Evolutionary conservation across 1,140 invertebrate genomes (phyloP).

Genomic region (Cherax quadricarinatus): DNA sequence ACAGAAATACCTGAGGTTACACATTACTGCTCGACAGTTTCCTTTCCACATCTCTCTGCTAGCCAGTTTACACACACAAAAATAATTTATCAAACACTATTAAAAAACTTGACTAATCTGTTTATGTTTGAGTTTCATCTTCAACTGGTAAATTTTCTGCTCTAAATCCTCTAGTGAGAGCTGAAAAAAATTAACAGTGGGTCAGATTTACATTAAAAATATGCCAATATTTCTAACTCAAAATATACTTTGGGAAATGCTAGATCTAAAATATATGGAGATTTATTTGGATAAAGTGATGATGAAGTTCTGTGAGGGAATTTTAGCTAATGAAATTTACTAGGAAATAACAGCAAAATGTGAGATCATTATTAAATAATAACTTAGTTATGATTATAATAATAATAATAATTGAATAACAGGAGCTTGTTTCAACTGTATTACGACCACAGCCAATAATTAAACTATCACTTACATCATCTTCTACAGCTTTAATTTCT

Average conservation of each 20-base stretch:
- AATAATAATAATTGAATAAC: not conserved
- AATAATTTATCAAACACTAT: not conserved
- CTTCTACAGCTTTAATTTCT: constrained; percentile 52
- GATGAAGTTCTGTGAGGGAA: too few relatives aligned
- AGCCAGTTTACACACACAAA: not conserved
- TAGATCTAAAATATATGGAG: not conserved
- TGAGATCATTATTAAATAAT: not conserved
- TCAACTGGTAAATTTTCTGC: constrained; percentile 42
- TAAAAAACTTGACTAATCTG: constrained; percentile 51
- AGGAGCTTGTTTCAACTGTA: too few relatives aligned
- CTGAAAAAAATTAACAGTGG: constrained; percentile 13
- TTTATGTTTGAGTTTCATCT: constrained; percentile 55
- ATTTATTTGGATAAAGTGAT: too few relatives aligned
- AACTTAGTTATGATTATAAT: not conserved
- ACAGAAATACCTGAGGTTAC: not conserved
- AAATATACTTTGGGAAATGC: not conserved
- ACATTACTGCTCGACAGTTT: not conserved
- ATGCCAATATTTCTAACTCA: not conserved
- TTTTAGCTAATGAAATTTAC: too few relatives aligned
- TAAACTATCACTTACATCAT: constrained; percentile 58
- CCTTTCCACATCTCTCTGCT: not conserved
- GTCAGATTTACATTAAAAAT: not conserved
- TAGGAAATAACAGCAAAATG: not conserved
- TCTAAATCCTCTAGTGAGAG: constrained; percentile 49
- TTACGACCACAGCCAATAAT: too few relatives aligned